Base-by-base conservation (phyloP, 2,888 invertebrate genomes). In the Yponomeuta evonymella region DNA sequence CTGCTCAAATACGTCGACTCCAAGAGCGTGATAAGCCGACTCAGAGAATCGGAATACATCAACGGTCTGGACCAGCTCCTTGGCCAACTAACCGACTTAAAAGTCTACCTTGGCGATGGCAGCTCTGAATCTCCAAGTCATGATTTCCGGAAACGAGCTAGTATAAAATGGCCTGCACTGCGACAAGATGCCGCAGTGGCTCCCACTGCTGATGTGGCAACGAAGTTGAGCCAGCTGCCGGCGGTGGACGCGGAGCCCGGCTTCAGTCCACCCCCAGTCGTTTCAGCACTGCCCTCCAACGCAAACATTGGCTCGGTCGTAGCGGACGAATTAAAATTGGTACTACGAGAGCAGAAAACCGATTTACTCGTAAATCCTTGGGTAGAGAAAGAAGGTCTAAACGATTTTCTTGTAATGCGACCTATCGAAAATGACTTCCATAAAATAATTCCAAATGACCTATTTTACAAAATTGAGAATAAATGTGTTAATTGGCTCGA, bases 401-500 rank as follows among this genome's bases (percentile, higher is more conserved):
- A 87, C 51, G 89, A 90, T 71, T 90, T 78, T 65, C 78, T 90
- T 1, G 90, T 90, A 0, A 75, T 90, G 71, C 75, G 75, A 1
- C 74, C 82, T 0, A 11, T 72, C 0, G 0, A 48, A 0, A 89
- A 90, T 72, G 78, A 82, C 0, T 87, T 81, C 66, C 87, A 86
- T 0, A 89, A 89, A 0, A 77, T 88, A 1, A 74, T 89, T 9
- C 90, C 90, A 0, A 90, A 90, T 69, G 76, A 81, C 30, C 84
- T 90, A 1, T 87, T 84, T 70, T 88, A 88, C 63, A 76, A 81
- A 43, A 75, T 82, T 9, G 87, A 90, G 73, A 90, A 88, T 72
- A 80, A 81, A 73, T 90, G 90, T 67, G 86, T 86, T 0, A 90
- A 90, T 73, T 90, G 90, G 90, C 73, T 90, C 9, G 88, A 88